Evolutionary conservation across 2,113 vertebrate genomes (phyloP), one percentile per base, ranked within the genome.

Genomic region (Scomber japonicus): DNA sequence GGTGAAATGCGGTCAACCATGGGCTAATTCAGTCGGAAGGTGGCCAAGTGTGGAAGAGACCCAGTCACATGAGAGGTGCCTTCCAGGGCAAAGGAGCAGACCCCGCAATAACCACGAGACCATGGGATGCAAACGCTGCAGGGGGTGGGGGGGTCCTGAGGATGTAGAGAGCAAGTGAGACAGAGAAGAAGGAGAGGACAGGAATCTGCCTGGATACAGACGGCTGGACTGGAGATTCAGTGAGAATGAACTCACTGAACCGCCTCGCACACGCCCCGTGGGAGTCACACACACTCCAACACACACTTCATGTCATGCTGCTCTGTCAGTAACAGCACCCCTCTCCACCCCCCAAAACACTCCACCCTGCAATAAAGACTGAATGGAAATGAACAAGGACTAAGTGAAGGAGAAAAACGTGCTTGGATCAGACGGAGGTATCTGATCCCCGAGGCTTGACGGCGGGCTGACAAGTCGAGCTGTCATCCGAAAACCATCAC

Each of bases 211-310:
- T 59, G 64, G 81, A 82, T 75, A 80, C 81, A 85, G 78, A 68
- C 27, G 13, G 45, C 8, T n/a, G 44, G 63, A 71, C 9, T 1
- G 1, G 51, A 57, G 46, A 27, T 68, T 73, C 54, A 40, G 35
- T 40, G 35, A 66, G 40, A 21, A 13, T 57, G 81, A 91, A 90
- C 88, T 62, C 84, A 30, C 6, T 83, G 82, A 83, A 83, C 82
- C 84, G 60, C 63, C 54, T 71, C 73, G 54, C 66, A 71, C 62
- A 78, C 15, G 48, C 67, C 17, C 67, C 46, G 46, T 31, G 59
- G 70, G 78, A 63, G 44, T 81, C 64, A 35, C 56, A 63, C 51
- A 81, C 69, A 57, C 44, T n/a, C 60, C 27, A n/a, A 64, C 30
- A 60, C 79, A 57, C 62, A 54, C 35, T 62, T 55, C 44, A 72